phyloP scores from a whole-genome alignment of 2,113 vertebrate genomes.

The Lophochroa leadbeateri region DNA sequence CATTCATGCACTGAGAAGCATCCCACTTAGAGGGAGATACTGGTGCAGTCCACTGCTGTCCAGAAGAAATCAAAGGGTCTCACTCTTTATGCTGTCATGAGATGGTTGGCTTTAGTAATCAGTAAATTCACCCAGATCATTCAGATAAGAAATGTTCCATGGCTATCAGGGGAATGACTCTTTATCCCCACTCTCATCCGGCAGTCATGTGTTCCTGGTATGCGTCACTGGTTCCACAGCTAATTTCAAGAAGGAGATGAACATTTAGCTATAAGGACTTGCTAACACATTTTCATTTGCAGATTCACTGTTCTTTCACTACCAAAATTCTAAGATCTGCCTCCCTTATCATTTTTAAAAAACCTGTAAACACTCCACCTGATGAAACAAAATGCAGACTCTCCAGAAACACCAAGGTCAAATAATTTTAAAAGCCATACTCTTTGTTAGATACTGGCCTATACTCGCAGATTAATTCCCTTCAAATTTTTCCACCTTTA shows the following conservation, averaged over 20 bases:
- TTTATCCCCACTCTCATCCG: not conserved
- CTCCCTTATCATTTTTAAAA: not conserved
- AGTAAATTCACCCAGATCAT: not conserved
- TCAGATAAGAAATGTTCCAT: not conserved
- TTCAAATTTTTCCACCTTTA: not conserved
- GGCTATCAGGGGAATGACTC: not conserved
- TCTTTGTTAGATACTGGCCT: not conserved
- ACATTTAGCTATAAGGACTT: not conserved
- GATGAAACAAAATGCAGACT: not conserved
- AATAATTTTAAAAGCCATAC: not conserved
- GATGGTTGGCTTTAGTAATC: not conserved
- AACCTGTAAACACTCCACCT: not conserved
- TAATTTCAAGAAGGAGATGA: not conserved
- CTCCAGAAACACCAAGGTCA: not conserved
- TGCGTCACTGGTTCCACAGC: rapidly evolving
- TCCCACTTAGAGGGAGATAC: not conserved
- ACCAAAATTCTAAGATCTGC: not conserved
- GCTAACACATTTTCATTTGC: not conserved
- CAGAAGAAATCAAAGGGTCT: not conserved
- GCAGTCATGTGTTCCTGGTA: not conserved
- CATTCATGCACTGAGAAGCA: not conserved
- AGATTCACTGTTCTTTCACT: not conserved
- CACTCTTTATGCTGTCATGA: not conserved
- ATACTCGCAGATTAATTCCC: not conserved
- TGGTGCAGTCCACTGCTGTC: not conserved